Evolutionary conservation across 1,140 invertebrate species (phyloP), one percentile per base, ranked within the genome.

Genomic region (Planococcus citri): DNA sequence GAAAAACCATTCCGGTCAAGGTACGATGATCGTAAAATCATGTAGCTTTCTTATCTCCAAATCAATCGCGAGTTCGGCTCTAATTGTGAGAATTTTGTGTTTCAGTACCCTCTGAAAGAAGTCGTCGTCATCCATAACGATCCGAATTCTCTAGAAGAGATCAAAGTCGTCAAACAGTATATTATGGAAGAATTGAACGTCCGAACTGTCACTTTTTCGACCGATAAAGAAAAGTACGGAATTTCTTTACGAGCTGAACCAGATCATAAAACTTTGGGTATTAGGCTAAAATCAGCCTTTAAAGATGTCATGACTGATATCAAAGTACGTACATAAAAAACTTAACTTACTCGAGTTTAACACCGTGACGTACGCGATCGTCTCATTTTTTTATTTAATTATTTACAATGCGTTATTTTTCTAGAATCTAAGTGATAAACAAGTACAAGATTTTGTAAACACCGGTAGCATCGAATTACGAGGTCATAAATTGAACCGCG

Each of bases 141-240:
- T 75, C 75, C 80, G 38, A 78, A 86, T 27, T 87, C 89, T 73
- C 80, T 98, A 37, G 79, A 89, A n/a, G 92, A 97, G 75, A 82
- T 98, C 0, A 78, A 85, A 41, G 86, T 86, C 9, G 80, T 99
- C 24, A 82, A 96, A 76, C 83, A 83, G 27, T 99, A 97, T 76
- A 90, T 99, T 73, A 76, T 92, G 0, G 91, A 94, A 77, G 97
- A 99, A 82, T 83, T 98, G 72, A 99, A 99, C 80, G 88, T 99
- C 0, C 87, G 87, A 69, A 86, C 85, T 73, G 77, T 99, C n/a
- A 91, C 88, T 0, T 82, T 94, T 0, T 95, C 94, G 14, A 88
- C 86, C 12, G 91, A 99, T 74, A 98, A 98, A 78, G 82, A 88
- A 68, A 91, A 89, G 72, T 99, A 95, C 80, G 94, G 95, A 14